phyloP scores from a whole-genome alignment of 2,888 invertebrate genomes.

The Andrena chrysosceles region DNA sequence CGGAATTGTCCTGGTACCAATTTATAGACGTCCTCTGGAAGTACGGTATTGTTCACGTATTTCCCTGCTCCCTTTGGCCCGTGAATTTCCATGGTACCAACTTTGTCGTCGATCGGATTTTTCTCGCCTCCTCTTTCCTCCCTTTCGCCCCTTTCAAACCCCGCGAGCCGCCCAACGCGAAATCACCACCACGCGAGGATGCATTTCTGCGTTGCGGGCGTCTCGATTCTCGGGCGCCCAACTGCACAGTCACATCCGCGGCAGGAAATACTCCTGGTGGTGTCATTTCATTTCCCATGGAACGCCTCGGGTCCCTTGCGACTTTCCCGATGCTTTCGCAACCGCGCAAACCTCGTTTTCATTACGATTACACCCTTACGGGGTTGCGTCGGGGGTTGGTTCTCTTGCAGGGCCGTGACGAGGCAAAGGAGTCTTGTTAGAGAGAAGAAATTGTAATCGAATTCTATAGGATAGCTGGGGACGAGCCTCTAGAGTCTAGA shows the following conservation, averaged over 20 bases:
- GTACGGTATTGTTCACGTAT: constrained; percentile 56
- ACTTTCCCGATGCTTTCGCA: background rate
- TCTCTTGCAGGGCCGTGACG: background rate
- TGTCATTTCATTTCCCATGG: constrained; percentile 5
- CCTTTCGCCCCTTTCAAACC: background rate
- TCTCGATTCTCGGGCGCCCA: background rate
- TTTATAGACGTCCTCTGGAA: constrained; percentile 65
- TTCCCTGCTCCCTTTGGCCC: constrained; percentile 1
- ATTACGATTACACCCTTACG: constrained; percentile 29
- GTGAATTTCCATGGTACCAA: constrained; percentile 28
- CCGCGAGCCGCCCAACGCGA: background rate
- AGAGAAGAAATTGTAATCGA: constrained; percentile 21
- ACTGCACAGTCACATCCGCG: too few species aligned
- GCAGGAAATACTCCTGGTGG: constrained; percentile 12
- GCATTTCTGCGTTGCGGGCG: background rate
- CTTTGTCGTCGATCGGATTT: constrained; percentile 24
- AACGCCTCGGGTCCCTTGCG: background rate
- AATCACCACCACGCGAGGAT: background rate
- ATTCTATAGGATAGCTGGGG: constrained; percentile 6
- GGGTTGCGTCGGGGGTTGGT: background rate
- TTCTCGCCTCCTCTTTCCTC: constrained; percentile 12
- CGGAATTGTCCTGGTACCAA: constrained; percentile 67
- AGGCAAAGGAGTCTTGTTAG: background rate
- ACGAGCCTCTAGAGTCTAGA: background rate
- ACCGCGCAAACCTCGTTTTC: background rate